These are phyloP conservation scores for Cryptoprocta ferox DNA, from an alignment of 2,797 vertebrate genomes.

Conservation along the genomic window DNA sequence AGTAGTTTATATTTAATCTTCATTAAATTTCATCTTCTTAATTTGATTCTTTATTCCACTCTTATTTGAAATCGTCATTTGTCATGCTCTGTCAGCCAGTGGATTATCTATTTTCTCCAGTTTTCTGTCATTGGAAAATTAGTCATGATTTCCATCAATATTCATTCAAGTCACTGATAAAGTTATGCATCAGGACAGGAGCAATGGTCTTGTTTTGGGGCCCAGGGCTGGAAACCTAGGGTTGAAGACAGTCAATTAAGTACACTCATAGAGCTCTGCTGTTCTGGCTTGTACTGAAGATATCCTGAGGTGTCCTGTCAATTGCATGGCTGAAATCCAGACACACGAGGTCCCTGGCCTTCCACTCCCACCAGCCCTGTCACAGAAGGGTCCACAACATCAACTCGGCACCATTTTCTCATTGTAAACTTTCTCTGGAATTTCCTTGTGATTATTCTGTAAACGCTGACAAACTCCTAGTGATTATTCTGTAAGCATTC, in stretches of 20 bases:
- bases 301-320: not conserved
- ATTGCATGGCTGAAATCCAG: not conserved
- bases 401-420: not conserved
- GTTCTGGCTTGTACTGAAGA: not conserved
- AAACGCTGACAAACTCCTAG: not conserved
- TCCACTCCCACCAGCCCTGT: not conserved
- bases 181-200: not conserved
- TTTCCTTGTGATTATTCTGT: not conserved
- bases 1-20: not conserved
- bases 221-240: not conserved
- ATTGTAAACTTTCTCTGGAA: not conserved
- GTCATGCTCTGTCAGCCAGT: not conserved
- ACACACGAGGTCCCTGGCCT: not conserved
- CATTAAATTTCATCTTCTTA: not conserved
- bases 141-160: not conserved
- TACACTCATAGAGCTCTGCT: not conserved
- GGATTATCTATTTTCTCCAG: not conserved
- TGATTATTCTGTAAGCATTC: not conserved
- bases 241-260: not conserved
- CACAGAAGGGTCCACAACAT: not conserved
- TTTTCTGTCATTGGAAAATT: not conserved
- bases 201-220: not conserved
- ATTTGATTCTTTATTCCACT: conserved; percentile 12
- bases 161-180: not conserved
- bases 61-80: not conserved